These are phyloP conservation scores for Drosophila fuyamai DNA, from an alignment of 1,140 invertebrate species.

Conservation along the genomic window DNA sequence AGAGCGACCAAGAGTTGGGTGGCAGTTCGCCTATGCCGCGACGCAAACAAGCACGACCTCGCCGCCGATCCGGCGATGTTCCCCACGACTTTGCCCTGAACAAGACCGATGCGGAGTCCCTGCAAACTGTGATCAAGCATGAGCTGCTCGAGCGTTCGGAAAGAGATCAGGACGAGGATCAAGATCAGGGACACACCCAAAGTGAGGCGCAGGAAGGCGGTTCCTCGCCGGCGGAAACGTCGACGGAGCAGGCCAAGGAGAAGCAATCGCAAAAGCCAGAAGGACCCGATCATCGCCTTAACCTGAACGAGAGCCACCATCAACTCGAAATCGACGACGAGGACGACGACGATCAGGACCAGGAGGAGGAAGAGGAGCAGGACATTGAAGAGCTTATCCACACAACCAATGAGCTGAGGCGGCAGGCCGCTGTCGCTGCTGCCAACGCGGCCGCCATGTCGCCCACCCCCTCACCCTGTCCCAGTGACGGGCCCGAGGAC, in stretches of 20 bases:
- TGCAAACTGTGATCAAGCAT: constrained; percentile 81
- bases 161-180: constrained; percentile 31
- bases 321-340: constrained; percentile 41
- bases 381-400: constrained; percentile 83
- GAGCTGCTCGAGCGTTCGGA: constrained; percentile 66
- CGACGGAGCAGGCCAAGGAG: constrained; percentile 11
- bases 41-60: constrained; percentile 92
- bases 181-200: constrained; percentile 12
- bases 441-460: constrained; percentile 72
- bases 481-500: constrained; percentile 85
- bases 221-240: constrained; percentile 15
- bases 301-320: constrained; percentile 22
- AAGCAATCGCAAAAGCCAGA: constrained; percentile 11
- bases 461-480: constrained; percentile 53
- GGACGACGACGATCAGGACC: constrained; percentile 45
- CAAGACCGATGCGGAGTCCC: constrained; percentile 56
- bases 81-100: constrained; percentile 85
- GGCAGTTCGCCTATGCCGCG: constrained; percentile 90
- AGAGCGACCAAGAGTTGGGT: constrained; percentile 71
- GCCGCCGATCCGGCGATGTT: constrained; percentile 91
- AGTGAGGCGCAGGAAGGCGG: constrained; percentile 28
- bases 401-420: constrained; percentile 75
- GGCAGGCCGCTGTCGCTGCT: constrained; percentile 66
- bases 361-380: constrained; percentile 73
- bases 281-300: constrained; percentile 3